Evolutionary conservation across 1,140 invertebrate genomes (phyloP), one percentile per base, ranked within the genome.

Genomic region (Drosophila aff.): DNA sequence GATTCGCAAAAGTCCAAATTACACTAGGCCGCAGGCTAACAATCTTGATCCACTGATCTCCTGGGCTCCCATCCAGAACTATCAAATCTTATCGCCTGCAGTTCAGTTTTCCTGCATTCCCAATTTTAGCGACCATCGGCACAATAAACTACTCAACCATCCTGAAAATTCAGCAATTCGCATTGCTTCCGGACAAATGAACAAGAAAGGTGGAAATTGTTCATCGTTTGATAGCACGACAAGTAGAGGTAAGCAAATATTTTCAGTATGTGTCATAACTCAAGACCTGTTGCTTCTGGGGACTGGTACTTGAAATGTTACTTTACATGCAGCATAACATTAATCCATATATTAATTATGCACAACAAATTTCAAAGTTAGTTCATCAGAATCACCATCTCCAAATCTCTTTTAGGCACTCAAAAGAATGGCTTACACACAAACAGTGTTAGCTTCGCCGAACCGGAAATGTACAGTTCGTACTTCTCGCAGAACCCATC

Each of bases 141-240:
- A 16, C 13, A 16, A 47, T 16, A 0, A 9, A 16, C 3, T 16
- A 7, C 23, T 26, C 8, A 26, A 16, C 3, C 3, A 49, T 16
- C 46, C 46, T 15, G 11, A 23, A 23, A 4, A 8, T 15, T 7
- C 44, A 13, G 1, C 11, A 9, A 2, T 13, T 18, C 55, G 57
- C n/a, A 66, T 66, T 36, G 23, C 23, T 9, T 66, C 64, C 4
- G 64, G 64, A 16, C n/a, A 61, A 62, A 61, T 66, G 1, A 6
- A 10, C 4, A 65, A n/a, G 11, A 16, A 8, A 26, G 1, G 18
- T 23, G 28, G 40, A 9, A 44, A 23, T 26, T 16, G 8, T 7
- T 33, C 8, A 21, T 47, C 23, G 11, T 31, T 28, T 16, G 43
- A 47, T 3, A 21, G 28, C 28, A 11, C 18, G 3, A 8, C 10